Evolutionary conservation across 2,113 vertebrate genomes (phyloP), one percentile per base, ranked within the genome.

Genomic region (Poecile atricapillus): DNA sequence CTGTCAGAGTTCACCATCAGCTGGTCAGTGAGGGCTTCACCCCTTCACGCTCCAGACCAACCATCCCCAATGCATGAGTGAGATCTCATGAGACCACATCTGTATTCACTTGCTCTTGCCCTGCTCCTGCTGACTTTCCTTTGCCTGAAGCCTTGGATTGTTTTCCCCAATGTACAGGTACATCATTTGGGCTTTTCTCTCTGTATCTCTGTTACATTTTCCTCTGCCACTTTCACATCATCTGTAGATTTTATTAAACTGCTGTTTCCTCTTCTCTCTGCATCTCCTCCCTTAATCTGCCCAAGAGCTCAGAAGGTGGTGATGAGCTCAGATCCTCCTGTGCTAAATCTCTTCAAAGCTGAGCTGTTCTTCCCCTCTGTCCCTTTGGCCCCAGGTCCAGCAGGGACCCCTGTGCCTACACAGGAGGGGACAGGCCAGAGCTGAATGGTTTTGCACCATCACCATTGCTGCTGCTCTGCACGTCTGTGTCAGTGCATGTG

Each of bases 221-320:
- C 15, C 19, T 89, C 46, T 67, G 28, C 39, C 24, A 25, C 10
- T 91, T 93, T 63, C 19, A 41, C 22, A 80, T 70, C 35, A 63
- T 50, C 67, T 21, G 3, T 44, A 63, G 23, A 43, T 59, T 83
- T 94, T 74, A 88, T 87, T 94, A 91, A 95, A 93, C 59, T 50
- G 33, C 30, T 91, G 23, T 80, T 80, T 90, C 44, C n/a, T 94
- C 43, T n/a, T 85, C 52, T 87, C 69, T 86, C 77, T 87, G 37
- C 20, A 67, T 75, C n/a, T 53, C 59, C 80, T 88, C 79, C 50
- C 90, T 92, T 77, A 62, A 92, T 59, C 71, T 90, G 43, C 50
- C 46, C 64, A 59, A 63, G 87, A 83, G 25, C 53, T 86, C 63
- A 77, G 43, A 70, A 39, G 6, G 5, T 46, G 53, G 47, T 59